Evolutionary conservation across 2,797 vertebrate species (phyloP), one percentile per base, ranked within the genome.

Genomic region (Gambusia yucatana): DNA sequence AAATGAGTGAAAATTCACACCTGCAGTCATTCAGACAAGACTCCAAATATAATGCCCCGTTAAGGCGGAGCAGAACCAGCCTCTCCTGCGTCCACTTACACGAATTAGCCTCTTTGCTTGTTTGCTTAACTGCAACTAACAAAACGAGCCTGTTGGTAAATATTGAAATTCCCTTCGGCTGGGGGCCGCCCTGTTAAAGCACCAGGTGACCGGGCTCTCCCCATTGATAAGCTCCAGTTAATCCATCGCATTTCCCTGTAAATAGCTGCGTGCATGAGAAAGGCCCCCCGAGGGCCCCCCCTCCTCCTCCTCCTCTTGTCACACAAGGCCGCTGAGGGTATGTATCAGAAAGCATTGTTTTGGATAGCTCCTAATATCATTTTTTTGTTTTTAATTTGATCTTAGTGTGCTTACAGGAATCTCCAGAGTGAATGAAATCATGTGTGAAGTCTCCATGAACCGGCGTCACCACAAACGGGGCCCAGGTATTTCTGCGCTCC

Each of bases 171-270:
- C 88, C 73, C 82, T 91, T 86, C 91, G 88, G 94, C 94, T 86
- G 91, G 88, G 47, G 85, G 85, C 82, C 88, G 87, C 93, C 93
- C 92, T 92, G 93, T 94, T 89, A 90, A 93, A 80, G 86, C 89
- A 77, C 87, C 90, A 88, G 93, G 90, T 93, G 90, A 88, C 85
- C 92, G 52, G 86, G 80, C 88, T 89, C 90, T 84, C 87, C 87
- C 89, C 88, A 90, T 94, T 92, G 92, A 93, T 83, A 87, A 87
- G 89, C 88, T 86, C 36, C 84, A 39, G 88, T 87, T 96, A 96
- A 97, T 96, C 95, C 94, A 90, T 90, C 90, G 90, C 94, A 94
- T 95, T 95, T 95, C 95, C 94, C 95, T 95, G 93, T 94, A 96
- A 96, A 95, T 93, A 95, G 91, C 88, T 88, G 81, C 89, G 80